phyloP scores from a whole-genome alignment of 1,140 invertebrate genomes.

The Pissodes strobi region DNA sequence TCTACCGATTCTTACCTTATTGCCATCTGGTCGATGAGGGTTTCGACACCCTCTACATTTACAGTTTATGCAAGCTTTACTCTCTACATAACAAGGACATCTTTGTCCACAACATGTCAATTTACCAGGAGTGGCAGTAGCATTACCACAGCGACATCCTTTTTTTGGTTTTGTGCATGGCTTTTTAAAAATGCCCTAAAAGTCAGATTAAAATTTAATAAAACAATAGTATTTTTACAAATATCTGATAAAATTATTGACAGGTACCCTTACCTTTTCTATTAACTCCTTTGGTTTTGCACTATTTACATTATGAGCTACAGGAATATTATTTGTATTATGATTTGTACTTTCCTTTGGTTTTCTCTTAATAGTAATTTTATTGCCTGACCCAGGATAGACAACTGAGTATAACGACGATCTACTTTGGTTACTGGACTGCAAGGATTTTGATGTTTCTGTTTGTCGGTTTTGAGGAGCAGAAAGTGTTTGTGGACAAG shows the following conservation, averaged over 20 bases:
- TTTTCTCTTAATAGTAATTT: slow-evolving; percentile 82
- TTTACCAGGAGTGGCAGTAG: slow-evolving; percentile 83
- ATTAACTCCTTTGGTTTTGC: slow-evolving; percentile 24
- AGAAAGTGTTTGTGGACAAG: slow-evolving; percentile 61
- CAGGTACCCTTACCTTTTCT: slow-evolving; percentile 34
- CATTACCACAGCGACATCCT: slow-evolving; percentile 90
- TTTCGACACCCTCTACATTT: slow-evolving; percentile 90
- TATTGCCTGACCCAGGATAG: slow-evolving; percentile 77
- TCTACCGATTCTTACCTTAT: slow-evolving; percentile 64
- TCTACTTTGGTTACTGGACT: slow-evolving; percentile 66
- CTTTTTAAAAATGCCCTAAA: slow-evolving; percentile 52
- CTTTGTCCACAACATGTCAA: slow-evolving; percentile 90
- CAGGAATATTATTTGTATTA: slow-evolving; percentile 11
- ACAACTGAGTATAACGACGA: slow-evolving; percentile 77
- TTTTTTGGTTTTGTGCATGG: slow-evolving; percentile 56
- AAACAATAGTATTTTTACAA: slow-evolving; percentile 5
- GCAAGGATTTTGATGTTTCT: slow-evolving; percentile 42
- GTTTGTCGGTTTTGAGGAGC: slow-evolving; percentile 16
- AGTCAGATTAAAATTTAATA: background rate
- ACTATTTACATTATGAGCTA: slow-evolving; percentile 27
- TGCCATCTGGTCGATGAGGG: slow-evolving; percentile 78
- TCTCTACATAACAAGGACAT: slow-evolving; percentile 90
- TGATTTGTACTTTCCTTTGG: slow-evolving; percentile 58
- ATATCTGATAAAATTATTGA: background rate
- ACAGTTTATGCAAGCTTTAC: slow-evolving; percentile 84